phyloP scores from a whole-genome alignment of 53 echinoderm and acorn worm species.

The Crossaster papposus region DNA sequence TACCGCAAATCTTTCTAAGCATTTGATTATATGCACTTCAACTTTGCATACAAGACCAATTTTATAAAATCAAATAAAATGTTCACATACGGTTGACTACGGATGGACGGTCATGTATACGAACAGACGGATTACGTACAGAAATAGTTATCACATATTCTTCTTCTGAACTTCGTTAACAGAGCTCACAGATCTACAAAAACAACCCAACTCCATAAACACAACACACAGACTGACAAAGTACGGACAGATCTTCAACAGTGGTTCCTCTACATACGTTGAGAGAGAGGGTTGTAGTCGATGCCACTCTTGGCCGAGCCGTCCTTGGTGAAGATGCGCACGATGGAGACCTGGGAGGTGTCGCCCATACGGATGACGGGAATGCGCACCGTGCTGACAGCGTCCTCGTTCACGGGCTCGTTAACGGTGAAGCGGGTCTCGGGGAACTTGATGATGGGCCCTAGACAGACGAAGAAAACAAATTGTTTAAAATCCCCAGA shows the following conservation, averaged over 20 bases:
- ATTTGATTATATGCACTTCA: too few relatives aligned
- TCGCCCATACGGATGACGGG: constrained; percentile 95
- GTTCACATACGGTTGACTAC: too few relatives aligned
- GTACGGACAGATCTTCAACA: not conserved
- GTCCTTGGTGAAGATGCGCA: constrained; percentile 97
- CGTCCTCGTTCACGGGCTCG: constrained; percentile 78
- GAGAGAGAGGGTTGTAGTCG: constrained; percentile 95
- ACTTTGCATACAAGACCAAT: too few relatives aligned
- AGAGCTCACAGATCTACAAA: too few relatives aligned
- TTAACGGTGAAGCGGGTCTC: constrained; percentile 89
- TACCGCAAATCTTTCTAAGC: too few relatives aligned
- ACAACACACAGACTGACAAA: not conserved
- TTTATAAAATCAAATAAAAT: too few relatives aligned
- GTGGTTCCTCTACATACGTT: constrained; percentile 62
- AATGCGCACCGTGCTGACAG: constrained; percentile 66
- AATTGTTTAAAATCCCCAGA: not conserved
- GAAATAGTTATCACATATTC: too few relatives aligned
- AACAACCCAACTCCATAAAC: not conserved
- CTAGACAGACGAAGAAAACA: constrained; percentile 39
- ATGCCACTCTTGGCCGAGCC: constrained; percentile 99
- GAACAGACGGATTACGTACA: too few relatives aligned
- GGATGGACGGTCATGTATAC: too few relatives aligned
- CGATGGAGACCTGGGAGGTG: constrained; percentile 90
- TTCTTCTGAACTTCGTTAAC: too few relatives aligned
- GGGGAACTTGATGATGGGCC: constrained; percentile 96